Base-by-base conservation (phyloP, 2,113 vertebrate genomes). In the Abramis brama region DNA sequence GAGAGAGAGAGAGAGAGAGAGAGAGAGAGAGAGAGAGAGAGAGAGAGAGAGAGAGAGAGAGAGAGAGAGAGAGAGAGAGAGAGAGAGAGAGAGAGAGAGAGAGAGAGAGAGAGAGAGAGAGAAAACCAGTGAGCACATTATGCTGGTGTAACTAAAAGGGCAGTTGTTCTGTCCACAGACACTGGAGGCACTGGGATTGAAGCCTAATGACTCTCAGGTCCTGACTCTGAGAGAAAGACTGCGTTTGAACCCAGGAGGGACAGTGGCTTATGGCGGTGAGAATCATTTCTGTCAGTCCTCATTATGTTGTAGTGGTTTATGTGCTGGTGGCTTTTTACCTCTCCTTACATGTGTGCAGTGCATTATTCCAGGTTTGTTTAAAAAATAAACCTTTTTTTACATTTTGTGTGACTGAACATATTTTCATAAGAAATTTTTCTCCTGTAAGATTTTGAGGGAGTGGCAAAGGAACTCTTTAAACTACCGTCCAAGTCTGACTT, bases 221-320 rank as follows among this genome's bases (percentile, higher is more conserved):
- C 96, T 95, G 93, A 85, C 88, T n/a, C 89, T 98, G 85, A 92
- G 92, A 91, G 95, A 96, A 88, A 94, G 94, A 86, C 93, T 98
- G 39, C 91, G 89, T 85, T 91, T 94, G 8, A 96, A 97, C 90
- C 92, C 93, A 6, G 91, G 91, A 19, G 95, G 96, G 83, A 95
- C 95, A 8, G 95, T 97, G 83, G 94, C 95, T 89, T 96, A 96
- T 87, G 93, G 95, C 95, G 97, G 97, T 98, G 92, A 92, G 93
- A 55, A 82, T 19, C 2, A 30, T 78, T 89, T 68, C 19, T 78
- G 43, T 78, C 52, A 33, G 2, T 30, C 36, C 52, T 83, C 15
- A 64, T 79, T 70, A 66, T 60, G 77, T 59, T 36, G 27, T 17
- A 19, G 43, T 77, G 11, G 36, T 43, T 77, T 33, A 77, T 30